Evolutionary conservation across 2,113 vertebrate genomes (phyloP).

Genomic region (Heloderma charlesbogerti): DNA sequence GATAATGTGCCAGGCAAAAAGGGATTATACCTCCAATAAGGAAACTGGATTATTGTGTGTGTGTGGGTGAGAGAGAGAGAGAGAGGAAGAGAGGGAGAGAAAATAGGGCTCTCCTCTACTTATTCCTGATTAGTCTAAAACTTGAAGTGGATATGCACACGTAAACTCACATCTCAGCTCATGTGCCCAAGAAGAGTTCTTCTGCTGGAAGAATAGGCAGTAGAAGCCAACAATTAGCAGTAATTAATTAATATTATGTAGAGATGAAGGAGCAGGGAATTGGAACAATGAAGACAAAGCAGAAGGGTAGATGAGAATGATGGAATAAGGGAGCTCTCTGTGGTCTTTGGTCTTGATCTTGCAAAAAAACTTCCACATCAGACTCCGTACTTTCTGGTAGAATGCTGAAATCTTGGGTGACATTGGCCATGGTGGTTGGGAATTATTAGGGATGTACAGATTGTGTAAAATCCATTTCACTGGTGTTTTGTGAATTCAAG

Average conservation of each 20-base stretch:
- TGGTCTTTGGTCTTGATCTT: neutral
- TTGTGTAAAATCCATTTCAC: too few species aligned
- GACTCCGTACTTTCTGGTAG: neutral
- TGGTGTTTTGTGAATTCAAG: too few species aligned
- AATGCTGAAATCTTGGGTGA: neutral
- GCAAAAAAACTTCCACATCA: neutral
- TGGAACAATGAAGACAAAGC: too few species aligned
- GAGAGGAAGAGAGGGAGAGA: neutral
- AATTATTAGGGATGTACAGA: too few species aligned
- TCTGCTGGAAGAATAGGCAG: neutral
- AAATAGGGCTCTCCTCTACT: neutral
- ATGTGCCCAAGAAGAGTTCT: neutral
- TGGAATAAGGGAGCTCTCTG: neutral
- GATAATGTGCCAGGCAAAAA: constrained; percentile 5
- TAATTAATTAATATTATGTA: neutral
- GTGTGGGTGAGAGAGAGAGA: too few species aligned
- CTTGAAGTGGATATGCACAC: too few species aligned
- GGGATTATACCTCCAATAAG: constrained; percentile 24
- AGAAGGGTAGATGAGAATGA: neutral
- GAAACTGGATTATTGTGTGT: constrained; percentile 14
- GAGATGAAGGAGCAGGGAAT: neutral
- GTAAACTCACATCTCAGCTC: neutral
- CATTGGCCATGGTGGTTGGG: too few species aligned
- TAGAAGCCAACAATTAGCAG: neutral
- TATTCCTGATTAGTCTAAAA: neutral